Evolutionary conservation across 1,140 invertebrate species (phyloP).

Genomic region (Calephelis virginiensis): DNA sequence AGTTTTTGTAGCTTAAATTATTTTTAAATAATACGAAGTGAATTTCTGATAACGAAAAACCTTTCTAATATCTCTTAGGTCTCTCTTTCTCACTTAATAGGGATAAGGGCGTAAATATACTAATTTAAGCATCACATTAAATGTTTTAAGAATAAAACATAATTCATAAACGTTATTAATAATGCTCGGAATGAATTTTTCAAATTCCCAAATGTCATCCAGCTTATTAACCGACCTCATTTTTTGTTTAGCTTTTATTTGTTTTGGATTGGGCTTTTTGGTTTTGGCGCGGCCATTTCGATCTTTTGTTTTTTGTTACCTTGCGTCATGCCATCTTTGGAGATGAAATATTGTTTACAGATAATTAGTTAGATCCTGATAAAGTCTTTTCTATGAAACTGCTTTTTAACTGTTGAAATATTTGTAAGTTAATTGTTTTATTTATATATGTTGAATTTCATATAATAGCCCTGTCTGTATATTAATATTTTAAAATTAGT

Average conservation of each 20-base stretch:
- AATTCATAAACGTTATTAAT: slow-evolving; percentile 69
- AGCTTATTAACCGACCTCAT: slow-evolving; percentile 76
- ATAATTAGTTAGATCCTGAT: slow-evolving; percentile 70
- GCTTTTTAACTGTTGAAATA: slow-evolving; percentile 11
- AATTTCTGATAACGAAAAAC: too few relatives aligned
- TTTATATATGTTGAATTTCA: slow-evolving; percentile 7
- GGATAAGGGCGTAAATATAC: too few relatives aligned
- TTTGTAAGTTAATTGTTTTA: slow-evolving; percentile 14
- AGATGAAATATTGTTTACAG: slow-evolving; percentile 76
- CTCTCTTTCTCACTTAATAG: too few relatives aligned
- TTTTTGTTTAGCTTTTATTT: slow-evolving; percentile 75
- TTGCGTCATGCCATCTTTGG: slow-evolving; percentile 61
- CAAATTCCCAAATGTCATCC: slow-evolving; percentile 77
- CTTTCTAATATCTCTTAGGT: too few relatives aligned
- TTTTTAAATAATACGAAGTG: too few relatives aligned
- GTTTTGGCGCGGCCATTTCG: slow-evolving; percentile 75
- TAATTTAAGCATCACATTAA: too few relatives aligned
- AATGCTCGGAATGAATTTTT: slow-evolving; percentile 72
- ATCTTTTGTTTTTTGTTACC: slow-evolving; percentile 68
- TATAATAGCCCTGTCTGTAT: too few relatives aligned
- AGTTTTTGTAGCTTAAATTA: too few relatives aligned
- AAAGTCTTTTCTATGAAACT: slow-evolving; percentile 58
- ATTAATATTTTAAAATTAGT: too few relatives aligned
- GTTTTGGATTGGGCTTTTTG: slow-evolving; percentile 68
- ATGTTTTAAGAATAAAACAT: slow-evolving; percentile 37